These are phyloP conservation scores for Psammodynastes pulverulentus DNA, from an alignment of 2,113 vertebrate species.

Conservation along the genomic window DNA sequence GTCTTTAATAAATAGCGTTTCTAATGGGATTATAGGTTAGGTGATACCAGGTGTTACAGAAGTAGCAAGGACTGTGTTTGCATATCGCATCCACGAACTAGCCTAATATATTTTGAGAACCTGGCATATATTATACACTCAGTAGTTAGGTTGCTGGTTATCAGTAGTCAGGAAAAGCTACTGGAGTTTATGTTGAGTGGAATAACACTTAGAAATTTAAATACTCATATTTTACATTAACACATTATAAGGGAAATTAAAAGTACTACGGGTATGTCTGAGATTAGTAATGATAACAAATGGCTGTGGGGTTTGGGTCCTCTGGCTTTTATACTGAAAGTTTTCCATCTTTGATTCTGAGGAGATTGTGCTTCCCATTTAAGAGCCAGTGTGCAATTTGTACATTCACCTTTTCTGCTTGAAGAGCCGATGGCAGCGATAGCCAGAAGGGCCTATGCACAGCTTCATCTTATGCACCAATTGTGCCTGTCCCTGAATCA, in stretches of 20 bases:
- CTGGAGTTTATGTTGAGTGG: background rate
- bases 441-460: background rate
- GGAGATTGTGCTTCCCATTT: too few relatives aligned
- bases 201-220: background rate
- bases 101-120: background rate
- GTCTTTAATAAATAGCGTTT: background rate
- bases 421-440: background rate
- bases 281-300: background rate
- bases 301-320: background rate
- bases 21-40: background rate
- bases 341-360: too few relatives aligned
- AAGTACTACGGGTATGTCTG: background rate
- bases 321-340: too few relatives aligned
- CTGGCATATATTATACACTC: background rate
- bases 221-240: background rate
- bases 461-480: background rate
- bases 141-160: background rate
- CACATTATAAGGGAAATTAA: background rate
- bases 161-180: background rate
- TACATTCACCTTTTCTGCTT: background rate
- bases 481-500: background rate
- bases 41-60: background rate
- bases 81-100: background rate
- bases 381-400: background rate
- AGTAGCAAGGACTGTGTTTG: background rate